Base-by-base conservation (phyloP, 2,888 invertebrate genomes). In the Drosophila incognita region DNA sequence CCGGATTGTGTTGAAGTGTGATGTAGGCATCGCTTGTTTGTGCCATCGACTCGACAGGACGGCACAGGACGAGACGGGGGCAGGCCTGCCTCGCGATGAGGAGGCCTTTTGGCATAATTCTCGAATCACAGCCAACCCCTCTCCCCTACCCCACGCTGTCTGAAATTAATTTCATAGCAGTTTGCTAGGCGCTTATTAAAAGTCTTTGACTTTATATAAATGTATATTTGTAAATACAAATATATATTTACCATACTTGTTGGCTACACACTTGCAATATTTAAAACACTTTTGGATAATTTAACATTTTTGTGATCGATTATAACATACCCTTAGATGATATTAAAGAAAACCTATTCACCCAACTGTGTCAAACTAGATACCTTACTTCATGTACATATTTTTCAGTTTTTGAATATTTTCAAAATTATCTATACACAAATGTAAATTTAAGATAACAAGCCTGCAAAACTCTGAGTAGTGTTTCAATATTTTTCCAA, bases 1-100 rank as follows among this genome's bases (percentile, higher is more conserved):
- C 90, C 90, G 87, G 92, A 92, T 92, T 91, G 91, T 92, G 91
- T 92, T 92, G 91, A 92, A 91, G 92, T 92, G 91, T 91, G 90
- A 92, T 92, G 90, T 91, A 90, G 90, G 92, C 92, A 90, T 92
- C 90, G 92, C 87, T 91, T 89, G 91, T 90, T 89, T 82, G 84
- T 75, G 75, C 69, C 54, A 76, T 79, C 81, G 75, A 76, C 79
- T 79, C 81, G 75, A 76, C 76, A 76, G 68, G 65, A 67, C 70
- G 52, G 52, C 35, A 24, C 35, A 24, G 61, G 24, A 61, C 63
- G 33, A 35, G 11, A 35, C 35, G 27, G 33, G 33, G 46, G 60
- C 61, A 33, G 27, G 46, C n/a, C n/a, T 24, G 42, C 60, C 48
- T 62, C 63, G 62, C 66, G 64, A 65, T 64, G 60, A 51, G 76